Conservation (phyloP, 2,113 vertebrate species). For the Vimba vimba region DNA sequence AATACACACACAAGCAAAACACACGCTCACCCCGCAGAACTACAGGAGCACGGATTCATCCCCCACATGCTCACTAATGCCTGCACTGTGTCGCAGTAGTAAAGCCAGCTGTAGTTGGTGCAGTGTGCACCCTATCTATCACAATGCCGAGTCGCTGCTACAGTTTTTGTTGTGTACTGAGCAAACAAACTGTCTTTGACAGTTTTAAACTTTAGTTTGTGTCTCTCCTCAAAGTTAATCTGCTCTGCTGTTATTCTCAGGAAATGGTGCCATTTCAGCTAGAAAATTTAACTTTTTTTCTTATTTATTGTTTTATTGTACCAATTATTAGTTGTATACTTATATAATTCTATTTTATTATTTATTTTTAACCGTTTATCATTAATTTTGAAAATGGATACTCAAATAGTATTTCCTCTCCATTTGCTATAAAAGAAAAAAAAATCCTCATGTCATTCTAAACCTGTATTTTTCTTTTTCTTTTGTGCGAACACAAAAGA, state of each 20-base stretch:
- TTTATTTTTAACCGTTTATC: neutral
- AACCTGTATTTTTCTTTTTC: no score
- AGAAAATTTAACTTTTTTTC: neutral
- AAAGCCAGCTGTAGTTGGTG: slow-evolving; percentile 20
- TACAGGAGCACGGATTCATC: slow-evolving; percentile 18
- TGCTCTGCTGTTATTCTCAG: neutral
- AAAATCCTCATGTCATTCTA: no score
- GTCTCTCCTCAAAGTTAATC: neutral
- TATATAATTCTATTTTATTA: neutral
- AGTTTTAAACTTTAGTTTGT: neutral
- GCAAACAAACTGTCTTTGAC: neutral
- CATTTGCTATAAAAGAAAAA: no score
- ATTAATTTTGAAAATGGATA: neutral
- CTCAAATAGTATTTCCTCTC: neutral
- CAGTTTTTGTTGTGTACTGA: neutral
- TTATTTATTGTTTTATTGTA: neutral
- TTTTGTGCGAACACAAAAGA: no score
- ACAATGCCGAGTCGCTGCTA: slow-evolving; percentile 8
- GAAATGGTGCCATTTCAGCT: neutral
- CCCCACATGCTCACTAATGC: slow-evolving; percentile 7
- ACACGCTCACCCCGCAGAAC: neutral
- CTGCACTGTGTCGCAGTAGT: slow-evolving; percentile 53
- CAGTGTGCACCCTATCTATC: neutral
- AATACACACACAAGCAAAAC: neutral
- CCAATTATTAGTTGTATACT: neutral